A percentile compares a stretch with the other conserved stretches of the same genome.
phyloP scores from a whole-genome alignment of 2,797 vertebrate species.

The Anguilla anguilla region DNA sequence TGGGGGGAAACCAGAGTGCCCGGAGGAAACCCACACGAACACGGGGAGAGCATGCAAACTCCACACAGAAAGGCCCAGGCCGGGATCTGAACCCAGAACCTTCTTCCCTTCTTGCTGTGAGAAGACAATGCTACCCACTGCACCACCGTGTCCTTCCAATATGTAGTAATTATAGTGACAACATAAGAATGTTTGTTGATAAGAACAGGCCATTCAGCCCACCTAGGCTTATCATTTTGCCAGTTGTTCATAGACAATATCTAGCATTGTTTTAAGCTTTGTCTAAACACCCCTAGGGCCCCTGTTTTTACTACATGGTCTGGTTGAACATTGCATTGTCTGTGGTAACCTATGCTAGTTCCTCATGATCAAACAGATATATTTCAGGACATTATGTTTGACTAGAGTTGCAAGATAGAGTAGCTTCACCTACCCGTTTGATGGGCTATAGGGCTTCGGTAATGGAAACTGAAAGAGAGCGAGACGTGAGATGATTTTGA shows the following conservation, averaged over 20 bases:
- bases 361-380: not conserved
- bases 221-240: not conserved
- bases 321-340: not conserved
- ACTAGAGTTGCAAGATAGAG: not conserved
- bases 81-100: too few species aligned
- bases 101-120: too few species aligned
- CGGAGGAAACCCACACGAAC: too few species aligned
- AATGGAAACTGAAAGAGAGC: constrained; percentile 70
- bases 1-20: too few species aligned
- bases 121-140: too few species aligned
- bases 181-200: not conserved
- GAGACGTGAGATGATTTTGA: constrained; percentile 12
- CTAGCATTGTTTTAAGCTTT: not conserved
- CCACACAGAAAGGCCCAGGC: too few species aligned
- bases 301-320: not conserved
- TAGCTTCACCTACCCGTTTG: constrained; percentile 70
- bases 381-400: not conserved
- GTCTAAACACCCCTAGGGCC: not conserved
- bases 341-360: not conserved
- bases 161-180: not conserved
- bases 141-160: not conserved
- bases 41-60: too few species aligned
- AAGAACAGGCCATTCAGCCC: not conserved
- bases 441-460: constrained; percentile 63
- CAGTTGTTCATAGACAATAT: not conserved